Percentiles rank a stretch among this genome's conserved stretches.
These are phyloP conservation scores for Drosophila cardini DNA, from an alignment of 1,140 invertebrate species.

Conservation along the genomic window DNA sequence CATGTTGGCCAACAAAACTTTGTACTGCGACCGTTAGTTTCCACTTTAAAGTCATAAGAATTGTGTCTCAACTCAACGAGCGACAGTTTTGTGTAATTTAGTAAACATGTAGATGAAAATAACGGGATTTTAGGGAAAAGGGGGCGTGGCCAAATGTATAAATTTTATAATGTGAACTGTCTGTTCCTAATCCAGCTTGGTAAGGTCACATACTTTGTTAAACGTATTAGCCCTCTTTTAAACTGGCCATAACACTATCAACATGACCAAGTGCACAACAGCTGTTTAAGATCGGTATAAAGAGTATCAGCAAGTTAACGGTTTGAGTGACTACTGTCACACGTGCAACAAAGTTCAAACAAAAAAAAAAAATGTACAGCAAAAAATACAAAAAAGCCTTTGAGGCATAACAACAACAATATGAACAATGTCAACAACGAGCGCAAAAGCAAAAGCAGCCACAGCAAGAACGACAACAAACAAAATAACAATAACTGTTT, in stretches of 20 bases:
- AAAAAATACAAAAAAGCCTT: slow-evolving; percentile 8
- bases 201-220: too few relatives aligned
- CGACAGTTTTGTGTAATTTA: slow-evolving; percentile 44
- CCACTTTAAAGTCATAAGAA: slow-evolving; percentile 1
- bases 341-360: slow-evolving; percentile 14
- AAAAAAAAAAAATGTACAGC: too few relatives aligned
- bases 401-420: slow-evolving; percentile 10
- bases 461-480: background rate
- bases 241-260: too few relatives aligned
- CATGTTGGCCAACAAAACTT: slow-evolving; percentile 19
- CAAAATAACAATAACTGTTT: slow-evolving; percentile 17
- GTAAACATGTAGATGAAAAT: slow-evolving; percentile 14
- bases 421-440: slow-evolving; percentile 11
- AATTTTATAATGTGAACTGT: too few relatives aligned
- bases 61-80: slow-evolving; percentile 25
- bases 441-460: slow-evolving; percentile 3
- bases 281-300: background rate
- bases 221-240: too few relatives aligned
- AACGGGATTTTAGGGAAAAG: too few relatives aligned
- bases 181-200: too few relatives aligned
- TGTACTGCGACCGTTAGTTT: too few relatives aligned
- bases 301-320: background rate
- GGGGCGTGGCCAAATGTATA: too few relatives aligned
- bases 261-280: too few relatives aligned
- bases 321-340: slow-evolving; percentile 27